Base-by-base conservation (phyloP, 1,140 invertebrate species). In the Drosophila sturtevanti region DNA sequence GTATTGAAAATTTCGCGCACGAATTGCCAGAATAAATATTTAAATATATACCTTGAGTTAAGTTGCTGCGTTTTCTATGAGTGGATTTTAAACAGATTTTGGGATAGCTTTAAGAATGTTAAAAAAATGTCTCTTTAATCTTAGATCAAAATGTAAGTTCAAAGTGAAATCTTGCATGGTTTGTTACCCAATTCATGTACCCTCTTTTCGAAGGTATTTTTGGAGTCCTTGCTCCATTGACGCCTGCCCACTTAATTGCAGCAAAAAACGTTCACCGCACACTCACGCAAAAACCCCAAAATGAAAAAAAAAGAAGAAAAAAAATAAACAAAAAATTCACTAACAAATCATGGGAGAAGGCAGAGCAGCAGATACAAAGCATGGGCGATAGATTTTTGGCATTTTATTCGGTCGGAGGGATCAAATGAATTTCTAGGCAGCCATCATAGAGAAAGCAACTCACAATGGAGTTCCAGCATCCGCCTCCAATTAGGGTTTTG, bases 401-500 rank as follows among this genome's bases (percentile, higher is more conserved):
- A 52, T 77, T 48, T 38, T 16, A 52, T 58, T 75, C 56, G 41
- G 12, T 14, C 14, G 6, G 38, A 44, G 12, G 60, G 54, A 48
- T 51, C 37, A 61, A 74, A 60, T 73, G 65, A 11, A 56, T 67
- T 75, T 66, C 38, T 44, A 41, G 64, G 35, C 63, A 72, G 9
- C 24, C 60, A 18, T 55, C 27, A 58, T 37, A 35, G 16, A 35
- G n/a, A 37, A 9, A 18, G 24, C 21, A 22, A 54, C 12, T 16
- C 51, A 54, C 51, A 37, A 72, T 65, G 41, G 35, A 21, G 68
- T 56, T 61, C 24, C 54, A 55, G 61, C 51, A 52, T 56, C 68
- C 77, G 82, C 71, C 82, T 82, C 79, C 84, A 87, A 87, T 87
- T 87, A 87, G 82, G 77, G 84, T 84, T 84, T 68, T 84, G 84